A percentile compares a stretch with the other conserved stretches of the same genome.
Evolutionary conservation across 1,140 invertebrate species (phyloP).

Genomic region (Lucilia cuprina): DNA sequence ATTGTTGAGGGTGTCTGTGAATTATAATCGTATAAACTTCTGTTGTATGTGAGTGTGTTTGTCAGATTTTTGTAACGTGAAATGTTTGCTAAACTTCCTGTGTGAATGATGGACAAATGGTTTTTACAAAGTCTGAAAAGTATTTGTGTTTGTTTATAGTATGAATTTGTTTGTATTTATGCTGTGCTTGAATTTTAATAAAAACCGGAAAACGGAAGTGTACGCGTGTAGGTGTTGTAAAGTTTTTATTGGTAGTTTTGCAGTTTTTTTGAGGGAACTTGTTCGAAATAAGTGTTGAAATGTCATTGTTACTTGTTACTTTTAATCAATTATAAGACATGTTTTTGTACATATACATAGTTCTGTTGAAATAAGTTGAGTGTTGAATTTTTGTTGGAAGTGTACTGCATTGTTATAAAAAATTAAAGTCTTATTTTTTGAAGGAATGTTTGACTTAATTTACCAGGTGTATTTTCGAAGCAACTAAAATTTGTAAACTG

Average conservation of each 20-base stretch:
- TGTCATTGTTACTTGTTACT: neutral
- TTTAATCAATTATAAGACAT: neutral
- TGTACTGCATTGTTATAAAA: too few relatives aligned
- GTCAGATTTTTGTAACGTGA: neutral
- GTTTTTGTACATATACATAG: neutral
- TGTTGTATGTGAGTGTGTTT: too few relatives aligned
- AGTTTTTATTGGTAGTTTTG: neutral
- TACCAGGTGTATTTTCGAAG: too few relatives aligned
- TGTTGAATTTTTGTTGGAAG: too few relatives aligned
- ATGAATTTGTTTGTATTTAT: neutral
- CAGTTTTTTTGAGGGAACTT: neutral
- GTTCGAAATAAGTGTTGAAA: neutral
- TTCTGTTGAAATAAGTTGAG: too few relatives aligned
- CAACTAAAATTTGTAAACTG: too few relatives aligned
- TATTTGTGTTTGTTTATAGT: neutral
- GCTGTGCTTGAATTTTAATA: neutral
- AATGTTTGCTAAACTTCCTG: constrained; percentile 22
- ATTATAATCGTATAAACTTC: neutral
- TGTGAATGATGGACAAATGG: constrained; percentile 16
- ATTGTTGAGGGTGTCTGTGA: neutral
- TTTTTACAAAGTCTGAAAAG: neutral
- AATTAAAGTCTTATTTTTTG: too few relatives aligned
- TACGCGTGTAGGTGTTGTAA: neutral
- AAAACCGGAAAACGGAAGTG: constrained; percentile 3
- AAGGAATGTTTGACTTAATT: too few relatives aligned